A percentile compares a stretch with the other conserved stretches of the same genome.
Evolutionary conservation across 2,113 vertebrate species (phyloP).

Genomic region (Forbesichthys papilliferus): DNA sequence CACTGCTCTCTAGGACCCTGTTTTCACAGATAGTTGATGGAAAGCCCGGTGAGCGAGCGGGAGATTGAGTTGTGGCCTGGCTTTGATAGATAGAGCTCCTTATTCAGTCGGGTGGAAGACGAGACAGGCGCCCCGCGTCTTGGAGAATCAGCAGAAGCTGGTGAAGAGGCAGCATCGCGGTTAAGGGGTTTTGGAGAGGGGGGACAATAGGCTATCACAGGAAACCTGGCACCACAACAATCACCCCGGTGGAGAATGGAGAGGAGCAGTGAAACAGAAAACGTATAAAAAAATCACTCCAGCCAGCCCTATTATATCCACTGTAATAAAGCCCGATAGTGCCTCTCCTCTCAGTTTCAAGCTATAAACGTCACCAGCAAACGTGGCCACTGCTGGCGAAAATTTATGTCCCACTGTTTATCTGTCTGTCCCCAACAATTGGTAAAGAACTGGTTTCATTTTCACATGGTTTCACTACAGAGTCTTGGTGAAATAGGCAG

Average conservation of each 20-base stretch:
- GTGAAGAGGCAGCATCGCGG: conserved; percentile 38
- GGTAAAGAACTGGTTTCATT: conserved; percentile 52
- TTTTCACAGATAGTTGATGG: conserved; percentile 64
- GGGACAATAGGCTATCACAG: conserved; percentile 66
- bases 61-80: conserved; percentile 60
- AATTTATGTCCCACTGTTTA: conserved; percentile 70
- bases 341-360: conserved; percentile 66
- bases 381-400: conserved; percentile 51
- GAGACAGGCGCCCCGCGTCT: not conserved
- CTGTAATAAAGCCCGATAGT: conserved; percentile 73
- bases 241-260: conserved; percentile 58
- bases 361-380: conserved; percentile 74
- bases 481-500: conserved; percentile 13
- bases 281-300: conserved; percentile 63
- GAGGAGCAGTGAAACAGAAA: conserved; percentile 63
- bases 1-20: conserved; percentile 51
- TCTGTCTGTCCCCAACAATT: conserved; percentile 61
- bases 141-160: conserved; percentile 52
- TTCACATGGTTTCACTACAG: conserved; percentile 37
- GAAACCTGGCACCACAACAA: conserved; percentile 65
- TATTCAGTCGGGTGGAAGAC: conserved; percentile 45
- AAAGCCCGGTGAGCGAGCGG: conserved; percentile 40
- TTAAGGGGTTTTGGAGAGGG: conserved; percentile 62
- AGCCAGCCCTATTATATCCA: conserved; percentile 71
- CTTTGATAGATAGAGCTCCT: conserved; percentile 67